phyloP scores from a whole-genome alignment of 2,797 vertebrate species.

The Orientallactaga sibirica region DNA sequence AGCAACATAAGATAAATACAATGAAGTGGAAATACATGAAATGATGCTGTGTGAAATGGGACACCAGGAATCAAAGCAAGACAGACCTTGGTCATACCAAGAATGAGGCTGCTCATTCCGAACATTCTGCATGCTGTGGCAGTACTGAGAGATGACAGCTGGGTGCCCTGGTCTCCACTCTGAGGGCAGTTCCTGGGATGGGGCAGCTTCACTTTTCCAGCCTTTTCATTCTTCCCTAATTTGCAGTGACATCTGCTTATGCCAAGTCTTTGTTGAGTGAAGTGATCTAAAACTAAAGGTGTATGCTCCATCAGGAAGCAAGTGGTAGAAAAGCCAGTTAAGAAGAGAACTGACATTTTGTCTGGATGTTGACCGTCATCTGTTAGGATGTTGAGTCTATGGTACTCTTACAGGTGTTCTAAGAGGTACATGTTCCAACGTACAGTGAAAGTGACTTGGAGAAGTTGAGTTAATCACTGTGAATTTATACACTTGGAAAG shows the following conservation, averaged over 20 bases:
- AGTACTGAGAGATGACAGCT: neutral
- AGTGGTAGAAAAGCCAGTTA: neutral
- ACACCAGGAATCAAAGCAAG: conserved; percentile 44
- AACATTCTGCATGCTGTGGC: neutral
- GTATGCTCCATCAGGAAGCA: neutral
- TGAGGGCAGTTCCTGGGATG: neutral
- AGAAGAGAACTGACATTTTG: neutral
- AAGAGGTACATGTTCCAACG: neutral
- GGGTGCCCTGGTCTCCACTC: neutral
- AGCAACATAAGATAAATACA: neutral
- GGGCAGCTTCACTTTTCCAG: neutral
- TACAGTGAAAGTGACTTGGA: neutral
- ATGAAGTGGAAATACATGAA: conserved; percentile 57
- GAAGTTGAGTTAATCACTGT: neutral
- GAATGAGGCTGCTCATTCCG: conserved; percentile 15
- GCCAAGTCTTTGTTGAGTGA: neutral
- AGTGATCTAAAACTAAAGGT: conserved; percentile 16
- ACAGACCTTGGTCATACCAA: neutral
- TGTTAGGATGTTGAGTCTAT: neutral
- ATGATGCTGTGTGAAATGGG: neutral
- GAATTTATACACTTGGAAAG: neutral
- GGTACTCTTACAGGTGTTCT: neutral
- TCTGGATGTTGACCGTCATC: neutral
- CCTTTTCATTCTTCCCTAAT: neutral
- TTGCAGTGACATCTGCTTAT: neutral